These are phyloP conservation scores for Chorisops tibialis DNA, from an alignment of 2,888 invertebrate species.

Conservation along the genomic window DNA sequence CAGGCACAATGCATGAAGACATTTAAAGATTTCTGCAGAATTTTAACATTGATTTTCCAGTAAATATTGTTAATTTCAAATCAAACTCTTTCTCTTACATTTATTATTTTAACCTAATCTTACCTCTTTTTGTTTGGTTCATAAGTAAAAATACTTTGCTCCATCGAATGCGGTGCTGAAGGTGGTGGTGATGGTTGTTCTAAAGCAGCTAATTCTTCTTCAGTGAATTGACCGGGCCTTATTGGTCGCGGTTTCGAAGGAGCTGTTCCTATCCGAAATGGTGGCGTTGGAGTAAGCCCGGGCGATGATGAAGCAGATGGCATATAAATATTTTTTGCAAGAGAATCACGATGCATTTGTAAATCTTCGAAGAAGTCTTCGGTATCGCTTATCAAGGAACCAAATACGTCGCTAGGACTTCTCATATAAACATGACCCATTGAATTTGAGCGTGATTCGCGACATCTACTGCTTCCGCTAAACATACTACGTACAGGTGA, in stretches of 20 bases:
- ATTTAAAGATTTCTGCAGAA: no score
- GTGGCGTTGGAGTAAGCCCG: slow-evolving; percentile 58
- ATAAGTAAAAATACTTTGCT: not conserved
- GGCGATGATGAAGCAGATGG: slow-evolving; percentile 39
- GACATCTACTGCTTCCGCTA: slow-evolving; percentile 41
- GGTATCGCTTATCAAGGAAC: slow-evolving; percentile 58
- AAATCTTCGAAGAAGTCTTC: slow-evolving; percentile 56
- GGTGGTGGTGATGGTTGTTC: slow-evolving; percentile 50
- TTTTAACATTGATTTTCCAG: no score
- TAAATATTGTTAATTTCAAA: no score
- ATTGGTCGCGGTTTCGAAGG: slow-evolving; percentile 49
- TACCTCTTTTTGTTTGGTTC: not conserved
- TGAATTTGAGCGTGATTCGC: slow-evolving; percentile 70
- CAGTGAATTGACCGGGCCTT: slow-evolving; percentile 47
- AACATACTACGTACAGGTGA: slow-evolving; percentile 62
- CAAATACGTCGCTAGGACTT: slow-evolving; percentile 59
- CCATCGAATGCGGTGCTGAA: slow-evolving; percentile 52
- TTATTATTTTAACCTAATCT: no score
- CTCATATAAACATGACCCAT: slow-evolving; percentile 58
- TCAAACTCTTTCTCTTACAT: no score
- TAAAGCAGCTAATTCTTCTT: slow-evolving; percentile 49
- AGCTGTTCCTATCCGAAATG: slow-evolving; percentile 58
- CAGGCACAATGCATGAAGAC: no score
- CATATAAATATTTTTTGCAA: slow-evolving; percentile 39
- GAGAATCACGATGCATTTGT: slow-evolving; percentile 43